Evolutionary conservation across 2,113 vertebrate genomes (phyloP).

Genomic region (Ceuthmochares aereus): DNA sequence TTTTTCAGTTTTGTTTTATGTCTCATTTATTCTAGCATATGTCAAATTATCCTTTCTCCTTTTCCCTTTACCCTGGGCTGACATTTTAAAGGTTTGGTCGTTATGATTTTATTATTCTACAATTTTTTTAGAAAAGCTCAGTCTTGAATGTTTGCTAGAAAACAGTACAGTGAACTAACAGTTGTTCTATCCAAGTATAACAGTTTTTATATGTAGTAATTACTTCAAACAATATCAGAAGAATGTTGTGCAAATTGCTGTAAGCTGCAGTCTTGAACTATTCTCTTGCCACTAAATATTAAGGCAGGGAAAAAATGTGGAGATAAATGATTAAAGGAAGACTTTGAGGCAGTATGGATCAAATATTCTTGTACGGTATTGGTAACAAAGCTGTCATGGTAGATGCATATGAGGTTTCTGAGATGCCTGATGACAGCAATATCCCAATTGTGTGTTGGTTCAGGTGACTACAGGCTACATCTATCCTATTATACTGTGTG

Average conservation of each 20-base stretch:
- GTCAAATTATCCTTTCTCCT: background rate
- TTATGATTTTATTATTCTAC: background rate
- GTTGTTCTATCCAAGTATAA: background rate
- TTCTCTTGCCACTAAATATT: background rate
- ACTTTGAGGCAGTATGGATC: background rate
- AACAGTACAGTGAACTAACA: background rate
- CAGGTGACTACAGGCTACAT: background rate
- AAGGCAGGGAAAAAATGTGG: background rate
- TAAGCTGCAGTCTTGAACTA: background rate
- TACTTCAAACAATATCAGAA: background rate
- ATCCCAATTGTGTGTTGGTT: background rate
- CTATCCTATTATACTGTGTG: accelerated
- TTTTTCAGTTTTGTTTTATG: background rate
- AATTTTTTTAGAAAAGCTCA: background rate
- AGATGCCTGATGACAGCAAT: background rate
- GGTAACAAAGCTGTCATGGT: background rate
- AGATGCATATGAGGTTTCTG: background rate
- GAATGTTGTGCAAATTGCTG: background rate
- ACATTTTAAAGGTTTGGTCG: background rate
- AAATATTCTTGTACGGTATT: background rate
- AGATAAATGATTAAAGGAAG: background rate
- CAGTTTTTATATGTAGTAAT: background rate
- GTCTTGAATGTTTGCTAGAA: background rate
- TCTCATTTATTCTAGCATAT: background rate
- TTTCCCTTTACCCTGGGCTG: background rate